Percentiles rank a stretch among this genome's conserved stretches.
phyloP scores from a whole-genome alignment of 2,888 invertebrate genomes.

The Apamea sordens region DNA sequence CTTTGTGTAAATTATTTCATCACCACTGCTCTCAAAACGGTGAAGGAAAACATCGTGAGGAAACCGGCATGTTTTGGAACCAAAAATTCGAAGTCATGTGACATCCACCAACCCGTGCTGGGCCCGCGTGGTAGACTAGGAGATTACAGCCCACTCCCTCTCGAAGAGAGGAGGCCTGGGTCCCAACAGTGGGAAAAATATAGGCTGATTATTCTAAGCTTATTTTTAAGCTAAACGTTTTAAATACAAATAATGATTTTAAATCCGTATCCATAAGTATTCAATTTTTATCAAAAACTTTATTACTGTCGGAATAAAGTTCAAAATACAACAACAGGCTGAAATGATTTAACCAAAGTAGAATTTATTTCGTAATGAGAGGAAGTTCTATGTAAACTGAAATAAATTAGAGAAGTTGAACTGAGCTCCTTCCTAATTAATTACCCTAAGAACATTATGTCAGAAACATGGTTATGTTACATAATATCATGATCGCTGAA shows the following conservation, averaged over 20 bases:
- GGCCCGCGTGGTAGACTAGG: too few relatives aligned
- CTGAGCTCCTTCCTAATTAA: conserved; percentile 1
- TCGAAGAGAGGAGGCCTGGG: too few relatives aligned
- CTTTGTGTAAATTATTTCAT: too few relatives aligned
- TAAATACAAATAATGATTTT: not conserved
- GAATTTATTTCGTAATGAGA: not conserved
- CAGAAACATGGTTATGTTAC: not conserved
- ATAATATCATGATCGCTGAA: not conserved
- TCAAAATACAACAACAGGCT: not conserved
- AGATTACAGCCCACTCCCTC: too few relatives aligned
- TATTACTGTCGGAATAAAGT: not conserved
- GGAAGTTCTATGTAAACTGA: not conserved
- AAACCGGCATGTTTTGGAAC: too few relatives aligned
- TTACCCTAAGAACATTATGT: not conserved
- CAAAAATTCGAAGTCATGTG: too few relatives aligned
- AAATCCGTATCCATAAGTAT: not conserved
- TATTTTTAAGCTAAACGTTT: not conserved
- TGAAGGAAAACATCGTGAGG: too few relatives aligned
- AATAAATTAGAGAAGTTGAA: conserved; percentile 5
- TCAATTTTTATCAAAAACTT: not conserved
- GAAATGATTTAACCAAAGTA: not conserved
- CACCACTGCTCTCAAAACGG: too few relatives aligned
- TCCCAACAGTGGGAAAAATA: too few relatives aligned
- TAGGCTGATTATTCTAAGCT: too few relatives aligned
- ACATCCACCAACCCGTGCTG: too few relatives aligned